Conservation (phyloP, 2,113 vertebrate species). For the Melanostigma gelatinosum region DNA sequence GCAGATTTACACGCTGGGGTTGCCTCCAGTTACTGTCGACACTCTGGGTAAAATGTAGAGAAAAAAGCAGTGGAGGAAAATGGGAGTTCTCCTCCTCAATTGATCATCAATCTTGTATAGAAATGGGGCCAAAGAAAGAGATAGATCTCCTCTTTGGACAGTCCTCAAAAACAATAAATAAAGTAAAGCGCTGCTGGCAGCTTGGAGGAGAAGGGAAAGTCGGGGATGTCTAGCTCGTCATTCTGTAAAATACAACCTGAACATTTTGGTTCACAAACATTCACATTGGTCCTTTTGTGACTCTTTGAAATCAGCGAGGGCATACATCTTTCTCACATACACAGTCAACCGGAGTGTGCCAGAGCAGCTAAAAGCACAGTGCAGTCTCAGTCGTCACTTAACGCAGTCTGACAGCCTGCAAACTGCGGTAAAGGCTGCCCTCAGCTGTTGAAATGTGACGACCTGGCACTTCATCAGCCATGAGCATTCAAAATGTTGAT, state of each 20-base stretch:
- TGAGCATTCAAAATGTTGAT: neutral
- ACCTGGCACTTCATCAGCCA: neutral
- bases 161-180: constrained; percentile 49
- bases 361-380: neutral
- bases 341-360: neutral
- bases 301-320: too few relatives aligned
- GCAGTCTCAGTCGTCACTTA: neutral
- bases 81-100: constrained; percentile 37
- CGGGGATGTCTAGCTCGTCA: neutral
- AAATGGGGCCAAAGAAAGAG: constrained; percentile 41
- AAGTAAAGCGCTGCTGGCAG: constrained; percentile 32
- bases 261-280: constrained; percentile 11
- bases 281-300: neutral
- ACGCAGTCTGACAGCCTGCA: constrained; percentile 48
- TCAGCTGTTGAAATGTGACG: constrained; percentile 71
- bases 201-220: constrained; percentile 1
- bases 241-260: constrained; percentile 13
- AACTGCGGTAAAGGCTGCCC: constrained; percentile 88
- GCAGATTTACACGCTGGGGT: neutral
- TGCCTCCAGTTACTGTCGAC: constrained; percentile 2
- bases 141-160: constrained; percentile 43
- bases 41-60: constrained; percentile 13
- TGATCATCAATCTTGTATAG: constrained; percentile 48
- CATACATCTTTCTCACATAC: too few relatives aligned
- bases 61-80: neutral